Percentiles rank a stretch among this genome's conserved stretches.
Conservation (phyloP, 2,797 vertebrate species). For the Manis javanica region DNA sequence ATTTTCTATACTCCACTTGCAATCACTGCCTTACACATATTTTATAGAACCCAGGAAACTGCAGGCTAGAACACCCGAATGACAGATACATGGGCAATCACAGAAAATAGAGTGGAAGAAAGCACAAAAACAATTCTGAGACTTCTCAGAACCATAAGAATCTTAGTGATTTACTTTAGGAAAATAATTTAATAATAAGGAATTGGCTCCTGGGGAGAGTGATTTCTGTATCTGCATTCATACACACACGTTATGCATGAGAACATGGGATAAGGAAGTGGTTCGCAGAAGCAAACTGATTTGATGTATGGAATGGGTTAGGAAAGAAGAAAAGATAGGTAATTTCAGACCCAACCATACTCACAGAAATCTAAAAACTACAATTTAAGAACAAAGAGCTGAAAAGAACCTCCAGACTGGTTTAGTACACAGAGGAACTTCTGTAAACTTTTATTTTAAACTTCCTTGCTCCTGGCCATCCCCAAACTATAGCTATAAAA, state of each 20-base stretch:
- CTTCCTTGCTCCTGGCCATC: neutral
- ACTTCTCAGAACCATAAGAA: constrained; percentile 12
- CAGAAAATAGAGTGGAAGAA: constrained; percentile 5
- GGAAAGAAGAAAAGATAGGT: neutral
- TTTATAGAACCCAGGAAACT: constrained; percentile 11
- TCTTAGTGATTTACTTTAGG: neutral
- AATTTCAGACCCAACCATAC: constrained; percentile 14
- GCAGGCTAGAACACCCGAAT: neutral
- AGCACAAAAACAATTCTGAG: constrained; percentile 21
- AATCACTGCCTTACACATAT: neutral
- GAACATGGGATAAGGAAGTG: neutral
- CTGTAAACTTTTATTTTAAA: constrained; percentile 52
- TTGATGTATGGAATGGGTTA: neutral
- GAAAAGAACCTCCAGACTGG: neutral
- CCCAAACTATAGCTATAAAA: constrained; percentile 50
- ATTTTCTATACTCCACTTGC: neutral
- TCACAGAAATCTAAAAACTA: constrained; percentile 50
- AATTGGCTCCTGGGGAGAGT: neutral
- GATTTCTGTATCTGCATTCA: neutral
- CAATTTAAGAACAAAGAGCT: constrained; percentile 52
- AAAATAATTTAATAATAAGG: constrained; percentile 39
- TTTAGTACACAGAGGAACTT: neutral
- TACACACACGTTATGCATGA: neutral
- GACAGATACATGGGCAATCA: neutral
- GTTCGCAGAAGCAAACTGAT: neutral